Percentiles rank a stretch among this genome's conserved stretches.
Conservation (phyloP, 2,113 vertebrate species). For the Entomyzon cyanotis region DNA sequence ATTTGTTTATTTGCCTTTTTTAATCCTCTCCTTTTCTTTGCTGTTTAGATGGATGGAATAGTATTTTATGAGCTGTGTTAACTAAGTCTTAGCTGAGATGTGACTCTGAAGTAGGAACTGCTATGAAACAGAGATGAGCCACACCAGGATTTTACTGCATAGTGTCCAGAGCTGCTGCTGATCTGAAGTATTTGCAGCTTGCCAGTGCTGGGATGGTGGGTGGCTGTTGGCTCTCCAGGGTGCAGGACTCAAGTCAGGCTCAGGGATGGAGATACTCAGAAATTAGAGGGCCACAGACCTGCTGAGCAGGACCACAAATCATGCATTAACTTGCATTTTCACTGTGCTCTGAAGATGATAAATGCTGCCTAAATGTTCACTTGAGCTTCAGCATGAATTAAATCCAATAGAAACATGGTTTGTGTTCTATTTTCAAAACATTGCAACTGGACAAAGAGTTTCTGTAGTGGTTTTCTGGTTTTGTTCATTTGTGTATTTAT, state of each 20-base stretch:
- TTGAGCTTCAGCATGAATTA: not conserved
- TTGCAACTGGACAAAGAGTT: not conserved
- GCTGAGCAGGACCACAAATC: not conserved
- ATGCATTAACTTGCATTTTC: not conserved
- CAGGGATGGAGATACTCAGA: not conserved
- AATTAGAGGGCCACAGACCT: not conserved
- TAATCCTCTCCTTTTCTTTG: not conserved
- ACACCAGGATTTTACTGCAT: not conserved
- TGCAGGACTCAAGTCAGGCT: not conserved
- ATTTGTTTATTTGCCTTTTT: not conserved
- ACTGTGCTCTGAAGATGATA: not conserved
- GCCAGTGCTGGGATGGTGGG: not conserved
- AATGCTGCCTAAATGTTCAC: not conserved
- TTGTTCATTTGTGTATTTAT: not conserved
- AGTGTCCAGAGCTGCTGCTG: not conserved
- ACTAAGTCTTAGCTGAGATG: not conserved
- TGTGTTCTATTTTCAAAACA: not conserved
- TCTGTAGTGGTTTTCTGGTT: not conserved
- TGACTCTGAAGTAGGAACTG: not conserved
- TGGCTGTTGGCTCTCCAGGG: not conserved
- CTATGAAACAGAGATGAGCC: not conserved
- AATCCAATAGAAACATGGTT: not conserved
- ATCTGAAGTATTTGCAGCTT: not conserved
- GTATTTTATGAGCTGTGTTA: not conserved
- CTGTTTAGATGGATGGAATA: not conserved